These are phyloP conservation scores for Trichopria drosophilae DNA, from an alignment of 2,888 invertebrate genomes.

Conservation along the genomic window DNA sequence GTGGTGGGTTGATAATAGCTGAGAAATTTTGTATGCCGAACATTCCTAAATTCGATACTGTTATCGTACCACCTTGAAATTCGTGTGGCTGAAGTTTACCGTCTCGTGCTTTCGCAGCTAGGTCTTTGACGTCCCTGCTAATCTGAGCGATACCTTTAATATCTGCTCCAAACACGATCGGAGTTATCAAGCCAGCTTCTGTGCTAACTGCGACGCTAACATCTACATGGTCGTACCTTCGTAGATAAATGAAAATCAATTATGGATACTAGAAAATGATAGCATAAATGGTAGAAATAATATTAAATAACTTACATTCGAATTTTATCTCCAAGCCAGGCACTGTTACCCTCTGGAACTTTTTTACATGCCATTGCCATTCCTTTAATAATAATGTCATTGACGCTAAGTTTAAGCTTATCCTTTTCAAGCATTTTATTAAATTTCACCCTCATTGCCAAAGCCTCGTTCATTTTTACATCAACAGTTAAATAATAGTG, in stretches of 20 bases:
- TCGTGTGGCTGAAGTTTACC: constrained; percentile 90
- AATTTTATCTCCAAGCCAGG: constrained; percentile 92
- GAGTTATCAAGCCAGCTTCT: constrained; percentile 92
- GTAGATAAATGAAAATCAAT: constrained; percentile 14
- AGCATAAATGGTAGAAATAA: constrained; percentile 3
- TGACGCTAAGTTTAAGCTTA: constrained; percentile 85
- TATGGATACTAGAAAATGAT: constrained; percentile 9
- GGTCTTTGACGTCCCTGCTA: constrained; percentile 73
- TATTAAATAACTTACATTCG: constrained; percentile 74
- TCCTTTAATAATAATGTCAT: constrained; percentile 95
- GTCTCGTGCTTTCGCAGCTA: constrained; percentile 85
- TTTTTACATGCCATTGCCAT: constrained; percentile 84
- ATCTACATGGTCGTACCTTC: constrained; percentile 89
- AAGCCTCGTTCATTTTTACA: constrained; percentile 74
- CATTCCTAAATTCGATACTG: constrained; percentile 95
- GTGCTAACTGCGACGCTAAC: constrained; percentile 97
- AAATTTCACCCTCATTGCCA: constrained; percentile 74
- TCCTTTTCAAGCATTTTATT: constrained; percentile 81
- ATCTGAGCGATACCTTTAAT: constrained; percentile 86
- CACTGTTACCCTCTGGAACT: constrained; percentile 91
- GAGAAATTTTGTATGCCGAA: constrained; percentile 84
- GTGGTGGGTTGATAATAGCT: constrained; percentile 96
- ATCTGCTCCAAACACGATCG: constrained; percentile 91
- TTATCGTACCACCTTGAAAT: constrained; percentile 95
- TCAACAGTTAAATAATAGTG: constrained; percentile 94